Evolutionary conservation across 2,888 invertebrate species (phyloP).

Genomic region (Drosophila niveifrons): DNA sequence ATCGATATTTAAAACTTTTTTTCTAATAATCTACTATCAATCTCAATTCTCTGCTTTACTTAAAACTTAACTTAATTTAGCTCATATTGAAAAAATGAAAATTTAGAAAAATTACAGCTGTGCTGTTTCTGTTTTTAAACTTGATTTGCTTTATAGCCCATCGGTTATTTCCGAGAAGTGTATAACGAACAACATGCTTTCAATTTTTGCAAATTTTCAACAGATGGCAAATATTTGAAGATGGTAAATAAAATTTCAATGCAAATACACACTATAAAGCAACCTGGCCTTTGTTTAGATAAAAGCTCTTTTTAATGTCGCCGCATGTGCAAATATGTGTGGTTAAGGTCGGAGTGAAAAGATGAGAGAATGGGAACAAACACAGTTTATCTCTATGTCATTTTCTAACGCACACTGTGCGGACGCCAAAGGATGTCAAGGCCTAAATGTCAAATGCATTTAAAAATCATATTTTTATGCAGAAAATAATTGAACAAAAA

Average conservation of each 20-base stretch:
- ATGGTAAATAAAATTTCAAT: constrained; percentile 37
- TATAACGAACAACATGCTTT: constrained; percentile 4
- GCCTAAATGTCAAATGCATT: constrained; percentile 42
- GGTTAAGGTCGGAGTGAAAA: not conserved
- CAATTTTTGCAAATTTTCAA: not conserved
- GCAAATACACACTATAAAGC: constrained; percentile 36
- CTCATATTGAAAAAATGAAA: too few relatives aligned
- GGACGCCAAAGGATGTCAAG: constrained; percentile 47
- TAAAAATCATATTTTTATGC: constrained; percentile 31
- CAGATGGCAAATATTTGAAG: constrained; percentile 28
- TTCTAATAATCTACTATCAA: too few relatives aligned
- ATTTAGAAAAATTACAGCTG: too few relatives aligned
- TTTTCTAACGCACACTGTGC: constrained; percentile 24
- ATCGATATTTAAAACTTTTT: not conserved
- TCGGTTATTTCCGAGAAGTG: not conserved
- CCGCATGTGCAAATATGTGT: not conserved
- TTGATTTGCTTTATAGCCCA: too few relatives aligned
- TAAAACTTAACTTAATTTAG: too few relatives aligned
- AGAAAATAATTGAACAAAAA: constrained; percentile 29
- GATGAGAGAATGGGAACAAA: not conserved
- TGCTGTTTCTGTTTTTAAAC: not conserved
- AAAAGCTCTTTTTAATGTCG: constrained; percentile 24
- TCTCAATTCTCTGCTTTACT: too few relatives aligned
- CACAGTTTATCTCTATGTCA: constrained; percentile 13
- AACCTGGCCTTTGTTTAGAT: constrained; percentile 36